Conservation (phyloP, 2,888 invertebrate species). For the Agrotis segetum region DNA sequence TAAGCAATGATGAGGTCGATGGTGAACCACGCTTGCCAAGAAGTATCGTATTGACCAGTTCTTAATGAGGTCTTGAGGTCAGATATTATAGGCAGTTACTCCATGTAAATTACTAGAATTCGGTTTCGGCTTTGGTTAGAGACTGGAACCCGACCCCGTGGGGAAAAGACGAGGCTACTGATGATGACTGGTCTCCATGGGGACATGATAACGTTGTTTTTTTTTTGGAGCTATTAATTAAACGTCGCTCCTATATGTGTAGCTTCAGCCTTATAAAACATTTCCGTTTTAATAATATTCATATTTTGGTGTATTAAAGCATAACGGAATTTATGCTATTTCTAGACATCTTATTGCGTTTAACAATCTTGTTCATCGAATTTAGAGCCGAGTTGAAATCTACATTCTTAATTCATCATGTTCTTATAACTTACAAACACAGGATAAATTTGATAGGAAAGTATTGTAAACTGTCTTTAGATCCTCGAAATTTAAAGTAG, state of each 20-base stretch:
- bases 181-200: not conserved
- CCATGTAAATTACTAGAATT: too few species aligned
- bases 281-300: not conserved
- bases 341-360: not conserved
- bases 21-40: too few species aligned
- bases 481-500: not conserved
- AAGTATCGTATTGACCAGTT: too few species aligned
- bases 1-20: too few species aligned
- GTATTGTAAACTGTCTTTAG: too few species aligned
- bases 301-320: slow-evolving; percentile 1
- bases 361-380: slow-evolving; percentile 1
- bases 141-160: too few species aligned
- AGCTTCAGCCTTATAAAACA: not conserved
- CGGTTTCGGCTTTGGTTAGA: too few species aligned
- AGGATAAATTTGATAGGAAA: too few species aligned
- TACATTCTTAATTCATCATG: not conserved
- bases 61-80: too few species aligned
- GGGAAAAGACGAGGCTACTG: not conserved
- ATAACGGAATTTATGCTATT: not conserved
- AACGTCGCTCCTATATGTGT: not conserved
- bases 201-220: too few species aligned
- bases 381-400: not conserved
- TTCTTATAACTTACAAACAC: not conserved
- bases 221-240: too few species aligned
- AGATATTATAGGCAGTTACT: too few species aligned